Percentiles rank a stretch among this genome's conserved stretches.
Conservation (phyloP, 2,888 invertebrate species). For the Acanthacorydalis orientalis region DNA sequence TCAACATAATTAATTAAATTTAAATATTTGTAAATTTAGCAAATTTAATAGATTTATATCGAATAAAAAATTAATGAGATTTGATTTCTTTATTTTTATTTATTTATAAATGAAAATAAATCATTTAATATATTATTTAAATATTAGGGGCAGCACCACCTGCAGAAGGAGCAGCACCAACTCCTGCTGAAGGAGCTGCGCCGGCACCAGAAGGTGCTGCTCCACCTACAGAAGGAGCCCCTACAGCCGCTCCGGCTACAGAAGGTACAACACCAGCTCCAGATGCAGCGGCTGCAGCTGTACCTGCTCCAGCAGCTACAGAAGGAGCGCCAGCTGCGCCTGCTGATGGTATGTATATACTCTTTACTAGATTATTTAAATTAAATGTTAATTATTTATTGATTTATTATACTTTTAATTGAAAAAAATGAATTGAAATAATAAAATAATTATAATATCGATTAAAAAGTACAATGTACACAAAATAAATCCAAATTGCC, state of each 20-base stretch:
- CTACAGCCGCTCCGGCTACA: conserved; percentile 10
- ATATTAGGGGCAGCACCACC: conserved; percentile 17
- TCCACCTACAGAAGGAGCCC: conserved; percentile 13
- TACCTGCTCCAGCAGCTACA: conserved; percentile 10
- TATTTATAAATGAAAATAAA: no score
- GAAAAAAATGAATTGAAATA: not conserved
- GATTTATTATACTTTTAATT: no score
- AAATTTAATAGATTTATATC: no score
- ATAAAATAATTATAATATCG: not conserved
- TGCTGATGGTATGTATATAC: conserved; percentile 5
- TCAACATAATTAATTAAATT: no score
- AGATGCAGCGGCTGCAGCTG: conserved; percentile 13
- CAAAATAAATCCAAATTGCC: no score
- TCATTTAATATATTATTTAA: no score
- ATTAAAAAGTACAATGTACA: not conserved
- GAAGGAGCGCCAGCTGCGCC: conserved; percentile 9
- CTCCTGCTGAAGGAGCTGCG: conserved; percentile 13
- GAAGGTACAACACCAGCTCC: conserved; percentile 15
- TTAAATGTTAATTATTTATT: no score
- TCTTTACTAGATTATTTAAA: not conserved
- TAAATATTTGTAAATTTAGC: no score
- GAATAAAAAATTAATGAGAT: no score
- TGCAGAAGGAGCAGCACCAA: conserved; percentile 19
- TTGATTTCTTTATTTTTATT: no score
- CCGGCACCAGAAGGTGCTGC: conserved; percentile 15